Evolutionary conservation across 2,113 vertebrate species (phyloP).

Genomic region (Phrynocephalus versicolor): DNA sequence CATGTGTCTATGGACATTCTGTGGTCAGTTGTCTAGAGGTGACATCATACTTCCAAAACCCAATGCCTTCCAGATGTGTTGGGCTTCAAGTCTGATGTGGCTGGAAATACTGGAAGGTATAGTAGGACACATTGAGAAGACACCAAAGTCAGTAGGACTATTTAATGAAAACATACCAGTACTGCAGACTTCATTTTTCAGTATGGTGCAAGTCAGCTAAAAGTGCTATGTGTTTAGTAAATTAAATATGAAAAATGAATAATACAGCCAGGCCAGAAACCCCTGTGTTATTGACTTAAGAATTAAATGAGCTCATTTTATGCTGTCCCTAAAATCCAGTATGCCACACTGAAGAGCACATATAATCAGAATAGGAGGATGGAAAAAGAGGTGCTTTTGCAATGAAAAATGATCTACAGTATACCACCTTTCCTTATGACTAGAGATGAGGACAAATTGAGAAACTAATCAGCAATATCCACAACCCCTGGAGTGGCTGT

Average conservation of each 20-base stretch:
- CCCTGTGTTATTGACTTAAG: conserved; percentile 38
- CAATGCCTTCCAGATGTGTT: too few relatives aligned
- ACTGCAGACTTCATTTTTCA: background rate
- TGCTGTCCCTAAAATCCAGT: background rate
- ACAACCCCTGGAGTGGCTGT: too few relatives aligned
- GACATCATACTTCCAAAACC: too few relatives aligned
- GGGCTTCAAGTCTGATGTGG: too few relatives aligned
- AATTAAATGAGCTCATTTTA: conserved; percentile 49
- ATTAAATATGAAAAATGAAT: conserved; percentile 61
- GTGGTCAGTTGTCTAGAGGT: too few relatives aligned
- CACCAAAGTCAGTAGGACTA: background rate
- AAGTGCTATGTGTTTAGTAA: conserved; percentile 43
- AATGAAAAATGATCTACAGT: background rate
- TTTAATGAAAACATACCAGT: background rate
- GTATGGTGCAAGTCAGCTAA: conserved; percentile 39
- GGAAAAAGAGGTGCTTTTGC: background rate
- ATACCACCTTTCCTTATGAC: background rate
- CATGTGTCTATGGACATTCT: too few relatives aligned
- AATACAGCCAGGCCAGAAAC: conserved; percentile 42
- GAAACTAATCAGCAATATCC: too few relatives aligned
- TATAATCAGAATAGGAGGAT: conserved; percentile 20
- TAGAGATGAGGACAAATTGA: background rate
- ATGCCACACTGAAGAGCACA: conserved; percentile 13
- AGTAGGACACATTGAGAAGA: background rate
- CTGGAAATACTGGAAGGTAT: too few relatives aligned